phyloP scores from a whole-genome alignment of 1,140 invertebrate species.

The Dolichoris vasculosae region DNA sequence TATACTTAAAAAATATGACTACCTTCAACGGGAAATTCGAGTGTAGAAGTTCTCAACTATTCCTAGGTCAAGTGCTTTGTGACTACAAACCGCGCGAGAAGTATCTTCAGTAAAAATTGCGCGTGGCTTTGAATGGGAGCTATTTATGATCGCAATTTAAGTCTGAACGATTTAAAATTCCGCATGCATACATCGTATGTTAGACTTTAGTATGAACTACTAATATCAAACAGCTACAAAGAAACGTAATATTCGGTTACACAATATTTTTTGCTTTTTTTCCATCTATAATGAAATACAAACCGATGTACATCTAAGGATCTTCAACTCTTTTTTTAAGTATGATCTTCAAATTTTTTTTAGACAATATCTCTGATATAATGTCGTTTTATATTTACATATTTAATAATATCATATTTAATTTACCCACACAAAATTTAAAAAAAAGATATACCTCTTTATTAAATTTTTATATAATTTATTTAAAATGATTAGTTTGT shows the following conservation, averaged over 20 bases:
- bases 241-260: constrained; percentile 1
- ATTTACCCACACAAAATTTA: too few relatives aligned
- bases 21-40: constrained; percentile 37
- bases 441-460: too few relatives aligned
- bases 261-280: constrained; percentile 15
- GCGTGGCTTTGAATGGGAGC: constrained; percentile 44
- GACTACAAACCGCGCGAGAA: neutral
- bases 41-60: neutral
- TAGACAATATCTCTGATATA: too few relatives aligned
- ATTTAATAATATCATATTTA: too few relatives aligned
- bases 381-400: too few relatives aligned
- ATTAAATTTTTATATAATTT: too few relatives aligned
- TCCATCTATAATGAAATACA: constrained; percentile 3
- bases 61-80: neutral
- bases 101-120: constrained; percentile 27
- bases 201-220: constrained; percentile 26
- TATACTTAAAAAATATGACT: constrained; percentile 39
- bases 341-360: too few relatives aligned
- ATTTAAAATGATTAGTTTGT: too few relatives aligned
- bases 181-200: constrained; percentile 25
- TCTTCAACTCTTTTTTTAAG: too few relatives aligned
- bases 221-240: constrained; percentile 40
- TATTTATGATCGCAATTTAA: constrained; percentile 46
- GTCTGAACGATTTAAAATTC: constrained; percentile 34
- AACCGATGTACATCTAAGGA: neutral